Percentiles rank a stretch among this genome's conserved stretches.
Conservation (phyloP, 2,888 invertebrate genomes). For the Entomobrya multifasciata region DNA sequence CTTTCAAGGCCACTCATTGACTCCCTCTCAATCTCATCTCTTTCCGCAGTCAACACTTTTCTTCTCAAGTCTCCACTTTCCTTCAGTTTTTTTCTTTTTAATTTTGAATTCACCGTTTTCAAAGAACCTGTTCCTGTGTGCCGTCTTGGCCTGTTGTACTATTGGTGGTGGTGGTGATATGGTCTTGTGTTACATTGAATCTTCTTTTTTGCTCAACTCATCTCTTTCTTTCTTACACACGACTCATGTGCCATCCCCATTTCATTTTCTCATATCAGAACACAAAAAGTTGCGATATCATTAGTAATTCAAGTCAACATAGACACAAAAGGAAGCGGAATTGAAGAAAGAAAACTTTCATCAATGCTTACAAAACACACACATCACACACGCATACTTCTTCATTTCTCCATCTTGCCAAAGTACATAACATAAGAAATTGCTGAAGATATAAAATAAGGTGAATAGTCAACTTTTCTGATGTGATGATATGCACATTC, state of each 20-base stretch:
- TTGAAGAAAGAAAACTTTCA: not conserved
- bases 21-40: too few species aligned
- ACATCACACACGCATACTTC: not conserved
- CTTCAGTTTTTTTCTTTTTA: too few species aligned
- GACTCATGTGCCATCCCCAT: not conserved
- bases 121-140: too few species aligned
- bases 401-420: constrained; percentile 12
- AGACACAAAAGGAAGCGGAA: constrained; percentile 3
- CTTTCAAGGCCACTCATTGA: too few species aligned
- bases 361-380: not conserved
- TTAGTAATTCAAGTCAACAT: constrained; percentile 61
- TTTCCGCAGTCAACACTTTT: too few species aligned
- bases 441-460: not conserved
- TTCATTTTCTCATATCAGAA: not conserved
- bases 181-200: not conserved
- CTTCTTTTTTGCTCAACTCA: not conserved
- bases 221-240: too few species aligned
- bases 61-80: too few species aligned
- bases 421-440: constrained; percentile 28
- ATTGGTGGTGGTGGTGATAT: too few species aligned
- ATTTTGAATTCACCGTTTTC: too few species aligned
- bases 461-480: not conserved
- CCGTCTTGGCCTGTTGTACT: too few species aligned
- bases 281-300: constrained; percentile 33
- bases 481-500: not conserved